Conservation (phyloP, 2,113 vertebrate genomes). For the Myanophis thanlyinensis region DNA sequence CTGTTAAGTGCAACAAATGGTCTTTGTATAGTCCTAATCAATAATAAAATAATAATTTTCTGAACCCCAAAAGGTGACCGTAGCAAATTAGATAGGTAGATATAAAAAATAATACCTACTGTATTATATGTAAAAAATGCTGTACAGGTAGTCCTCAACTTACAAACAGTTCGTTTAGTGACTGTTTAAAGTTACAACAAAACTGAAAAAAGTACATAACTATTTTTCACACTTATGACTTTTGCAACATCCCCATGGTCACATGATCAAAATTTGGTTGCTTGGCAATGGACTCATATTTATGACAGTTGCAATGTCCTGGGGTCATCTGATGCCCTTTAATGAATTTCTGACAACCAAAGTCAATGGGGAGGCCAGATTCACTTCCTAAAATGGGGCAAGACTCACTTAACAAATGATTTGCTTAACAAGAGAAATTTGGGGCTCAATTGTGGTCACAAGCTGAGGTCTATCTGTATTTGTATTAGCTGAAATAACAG, state of each 20-base stretch:
- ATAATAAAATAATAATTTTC: not conserved
- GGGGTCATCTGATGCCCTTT: not conserved
- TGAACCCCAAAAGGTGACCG: not conserved
- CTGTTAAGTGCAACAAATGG: not conserved
- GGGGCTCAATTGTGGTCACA: not conserved
- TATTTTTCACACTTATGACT: not conserved
- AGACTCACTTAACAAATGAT: not conserved
- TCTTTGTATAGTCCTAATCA: not conserved
- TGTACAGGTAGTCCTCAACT: not conserved
- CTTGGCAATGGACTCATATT: not conserved
- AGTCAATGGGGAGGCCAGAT: not conserved
- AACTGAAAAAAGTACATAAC: not conserved
- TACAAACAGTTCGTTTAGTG: not conserved
- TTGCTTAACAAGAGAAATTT: not conserved
- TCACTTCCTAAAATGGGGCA: not conserved
- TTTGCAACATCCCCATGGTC: not conserved
- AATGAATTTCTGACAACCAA: not conserved
- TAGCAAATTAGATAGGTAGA: not conserved
- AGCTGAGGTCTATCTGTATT: not conserved
- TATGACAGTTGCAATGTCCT: not conserved
- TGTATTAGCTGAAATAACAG: not conserved
- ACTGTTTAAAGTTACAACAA: not conserved
- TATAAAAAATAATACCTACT: not conserved
- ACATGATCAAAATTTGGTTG: not conserved
- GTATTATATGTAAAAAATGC: too few relatives aligned